Evolutionary conservation across 2,797 vertebrate species (phyloP), one percentile per base, ranked within the genome.

Genomic region (Pagetopsis macropterus): DNA sequence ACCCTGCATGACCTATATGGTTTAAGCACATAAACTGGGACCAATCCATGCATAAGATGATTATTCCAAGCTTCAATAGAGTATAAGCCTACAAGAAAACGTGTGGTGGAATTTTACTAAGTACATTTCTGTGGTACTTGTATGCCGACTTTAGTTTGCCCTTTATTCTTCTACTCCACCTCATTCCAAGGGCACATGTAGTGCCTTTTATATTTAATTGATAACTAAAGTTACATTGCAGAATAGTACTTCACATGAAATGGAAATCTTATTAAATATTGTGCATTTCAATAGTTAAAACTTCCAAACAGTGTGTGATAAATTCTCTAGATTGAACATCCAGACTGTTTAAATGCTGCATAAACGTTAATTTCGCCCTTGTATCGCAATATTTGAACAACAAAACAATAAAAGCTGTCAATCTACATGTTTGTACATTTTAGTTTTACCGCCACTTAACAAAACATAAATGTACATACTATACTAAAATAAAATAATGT

Each of bases 1-100:
- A 58, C 64, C 65, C 68, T 57, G 48, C 27, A 37, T 66, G 75
- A 72, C 64, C 68, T 67, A 11, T 59, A 62, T 46, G 23, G 31
- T 69, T 41, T 57, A 58, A 65, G 48, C 10, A 0, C 37, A 64
- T 65, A 60, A 31, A 46, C 58, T 43, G 48, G 50, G 43, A 71
- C 27, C 58, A 55, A 5, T 62, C 15, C 44, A 60, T 9, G 3
- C 49, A 41, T 68, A 49, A 57, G n/a, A 27, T 65, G 67, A 78
- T 75, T 44, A 65, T 40, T 62, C 54, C 16, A 65, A 65, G 55
- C 45, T 59, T 21, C 19, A 3, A 63, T 17, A 16, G 6, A 9
- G 12, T 46, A 15, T n/a, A 4, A 49, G 27, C 21, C 6, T 52
- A 51, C 17, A 61, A 60, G 61, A 45, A 45, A 54, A 54, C 4